Evolutionary conservation across 2,797 vertebrate genomes (phyloP).

Genomic region (Pterois miles): DNA sequence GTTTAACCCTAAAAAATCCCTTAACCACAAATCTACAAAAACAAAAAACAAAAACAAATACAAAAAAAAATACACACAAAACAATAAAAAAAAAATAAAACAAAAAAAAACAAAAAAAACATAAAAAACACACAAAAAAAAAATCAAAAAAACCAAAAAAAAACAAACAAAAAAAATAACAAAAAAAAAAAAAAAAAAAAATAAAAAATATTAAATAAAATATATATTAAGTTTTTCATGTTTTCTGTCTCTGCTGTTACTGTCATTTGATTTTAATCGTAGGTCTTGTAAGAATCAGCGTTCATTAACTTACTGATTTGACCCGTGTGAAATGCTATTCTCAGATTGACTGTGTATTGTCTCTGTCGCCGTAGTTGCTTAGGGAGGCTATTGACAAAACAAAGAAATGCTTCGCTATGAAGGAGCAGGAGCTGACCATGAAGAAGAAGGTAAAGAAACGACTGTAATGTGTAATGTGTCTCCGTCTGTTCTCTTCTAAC

Average conservation of each 20-base stretch:
- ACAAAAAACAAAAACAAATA: no score
- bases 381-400: constrained; percentile 84
- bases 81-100: no score
- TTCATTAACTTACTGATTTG: not conserved
- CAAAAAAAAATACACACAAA: no score
- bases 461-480: constrained; percentile 38
- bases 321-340: not conserved
- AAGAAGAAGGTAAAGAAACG: constrained; percentile 79
- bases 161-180: no score
- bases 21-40: no score
- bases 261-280: not conserved
- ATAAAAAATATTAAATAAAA: no score
- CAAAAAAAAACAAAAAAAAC: no score
- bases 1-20: no score
- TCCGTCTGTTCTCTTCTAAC: constrained; percentile 77
- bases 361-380: constrained; percentile 82
- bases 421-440: constrained; percentile 82
- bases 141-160: no score
- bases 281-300: not conserved
- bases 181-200: no score
- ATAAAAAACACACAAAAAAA: no score
- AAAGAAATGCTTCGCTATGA: constrained; percentile 84
- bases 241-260: not conserved
- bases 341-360: constrained; percentile 67
- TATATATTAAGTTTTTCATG: no score